These are phyloP conservation scores for Mormyrops attenuatus DNA, from an alignment of 2,797 vertebrate species.

Conservation along the genomic window DNA sequence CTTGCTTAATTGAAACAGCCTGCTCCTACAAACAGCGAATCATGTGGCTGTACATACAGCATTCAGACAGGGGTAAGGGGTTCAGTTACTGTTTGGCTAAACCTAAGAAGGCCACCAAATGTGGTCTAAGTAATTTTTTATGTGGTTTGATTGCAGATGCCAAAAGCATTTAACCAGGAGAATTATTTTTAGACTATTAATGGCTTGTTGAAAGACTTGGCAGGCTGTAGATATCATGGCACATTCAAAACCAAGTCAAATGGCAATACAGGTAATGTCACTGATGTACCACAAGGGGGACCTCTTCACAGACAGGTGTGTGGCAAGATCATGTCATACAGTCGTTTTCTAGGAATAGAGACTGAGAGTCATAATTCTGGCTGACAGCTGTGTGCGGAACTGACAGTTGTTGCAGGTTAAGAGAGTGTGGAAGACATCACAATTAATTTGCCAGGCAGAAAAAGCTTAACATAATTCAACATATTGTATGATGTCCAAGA, in stretches of 20 bases:
- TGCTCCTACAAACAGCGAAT: background rate
- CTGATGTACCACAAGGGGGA: background rate
- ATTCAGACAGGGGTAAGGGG: background rate
- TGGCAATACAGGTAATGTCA: background rate
- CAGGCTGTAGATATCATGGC: background rate
- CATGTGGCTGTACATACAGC: background rate
- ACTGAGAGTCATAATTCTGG: background rate
- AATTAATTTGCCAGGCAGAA: constrained; percentile 10
- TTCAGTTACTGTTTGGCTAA: background rate
- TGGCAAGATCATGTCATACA: background rate
- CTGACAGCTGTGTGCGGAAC: constrained; percentile 3
- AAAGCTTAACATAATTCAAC: constrained; percentile 12
- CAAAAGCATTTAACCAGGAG: background rate
- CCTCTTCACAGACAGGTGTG: background rate
- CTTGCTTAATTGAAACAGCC: background rate
- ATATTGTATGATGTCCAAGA: background rate
- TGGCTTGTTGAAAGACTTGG: background rate
- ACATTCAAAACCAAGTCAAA: background rate
- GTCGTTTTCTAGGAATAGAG: background rate
- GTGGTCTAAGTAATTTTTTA: background rate
- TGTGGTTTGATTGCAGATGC: background rate
- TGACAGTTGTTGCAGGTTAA: background rate
- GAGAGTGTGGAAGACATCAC: background rate
- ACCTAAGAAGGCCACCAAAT: background rate
- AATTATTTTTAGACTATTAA: background rate